A percentile compares a stretch with the other conserved stretches of the same genome.
Conservation (phyloP, 2,797 vertebrate genomes). For the Platyrinchus mystaceus region DNA sequence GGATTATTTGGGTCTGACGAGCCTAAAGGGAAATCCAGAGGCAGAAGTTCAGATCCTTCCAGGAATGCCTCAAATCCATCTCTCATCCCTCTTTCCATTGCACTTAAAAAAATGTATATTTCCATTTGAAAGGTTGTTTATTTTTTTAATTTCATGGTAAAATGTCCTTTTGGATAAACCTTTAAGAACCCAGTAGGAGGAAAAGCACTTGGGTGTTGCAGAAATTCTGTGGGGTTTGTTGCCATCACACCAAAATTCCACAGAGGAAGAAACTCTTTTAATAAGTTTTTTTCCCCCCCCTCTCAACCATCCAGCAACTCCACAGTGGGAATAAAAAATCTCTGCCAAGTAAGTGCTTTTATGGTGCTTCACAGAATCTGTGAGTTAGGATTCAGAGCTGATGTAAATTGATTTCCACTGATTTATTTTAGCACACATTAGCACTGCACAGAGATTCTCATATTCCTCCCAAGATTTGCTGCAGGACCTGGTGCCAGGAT, state of each 20-base stretch:
- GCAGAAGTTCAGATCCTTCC: background rate
- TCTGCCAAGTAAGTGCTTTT: background rate
- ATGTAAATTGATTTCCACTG: background rate
- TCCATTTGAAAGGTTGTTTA: background rate
- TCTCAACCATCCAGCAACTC: background rate
- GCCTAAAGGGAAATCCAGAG: background rate
- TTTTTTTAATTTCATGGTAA: background rate
- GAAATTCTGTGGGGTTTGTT: background rate
- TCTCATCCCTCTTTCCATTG: background rate
- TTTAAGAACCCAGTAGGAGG: background rate
- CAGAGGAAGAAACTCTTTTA: background rate
- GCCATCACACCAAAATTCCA: background rate
- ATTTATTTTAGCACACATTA: constrained; percentile 16
- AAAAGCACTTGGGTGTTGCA: background rate
- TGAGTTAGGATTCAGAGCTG: background rate
- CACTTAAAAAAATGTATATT: background rate
- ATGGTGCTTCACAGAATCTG: background rate
- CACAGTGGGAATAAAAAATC: background rate
- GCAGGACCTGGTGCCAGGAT: too few relatives aligned
- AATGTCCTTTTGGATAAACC: background rate
- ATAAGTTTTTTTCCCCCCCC: background rate
- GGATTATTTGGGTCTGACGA: background rate
- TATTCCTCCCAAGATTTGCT: too few relatives aligned
- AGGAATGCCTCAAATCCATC: background rate
- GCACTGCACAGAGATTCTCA: background rate